Percentiles rank a stretch among this genome's conserved stretches.
These are phyloP conservation scores for Trochalopteron elliotii DNA, from an alignment of 2,113 vertebrate species.

Conservation along the genomic window DNA sequence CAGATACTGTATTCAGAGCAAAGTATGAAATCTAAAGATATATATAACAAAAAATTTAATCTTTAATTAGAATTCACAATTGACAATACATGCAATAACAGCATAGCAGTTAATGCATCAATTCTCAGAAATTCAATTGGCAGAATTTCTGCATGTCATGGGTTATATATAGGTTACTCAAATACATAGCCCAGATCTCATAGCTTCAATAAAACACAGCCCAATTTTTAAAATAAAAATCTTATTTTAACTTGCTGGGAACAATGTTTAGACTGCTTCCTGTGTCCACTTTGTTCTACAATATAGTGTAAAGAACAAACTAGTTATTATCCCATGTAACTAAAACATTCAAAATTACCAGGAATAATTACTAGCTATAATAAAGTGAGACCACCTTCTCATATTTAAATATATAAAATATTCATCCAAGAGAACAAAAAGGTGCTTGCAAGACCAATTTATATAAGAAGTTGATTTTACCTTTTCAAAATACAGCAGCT, in stretches of 20 bases:
- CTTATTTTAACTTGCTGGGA: neutral
- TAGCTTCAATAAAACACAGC: constrained; percentile 5
- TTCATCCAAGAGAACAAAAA: neutral
- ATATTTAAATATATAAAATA: neutral
- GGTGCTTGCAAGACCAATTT: neutral
- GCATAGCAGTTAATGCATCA: neutral
- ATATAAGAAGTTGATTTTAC: neutral
- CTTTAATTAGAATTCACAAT: neutral
- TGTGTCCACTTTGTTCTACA: neutral
- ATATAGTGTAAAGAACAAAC: neutral
- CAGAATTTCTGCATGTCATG: neutral
- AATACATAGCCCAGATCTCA: neutral
- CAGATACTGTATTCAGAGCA: constrained; percentile 13
- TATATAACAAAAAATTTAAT: neutral
- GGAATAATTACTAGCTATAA: neutral
- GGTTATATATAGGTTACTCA: neutral
- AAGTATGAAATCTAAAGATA: neutral
- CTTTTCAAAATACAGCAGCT: neutral
- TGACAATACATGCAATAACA: neutral
- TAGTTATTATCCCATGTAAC: neutral
- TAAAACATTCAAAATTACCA: neutral
- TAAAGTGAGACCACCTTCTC: neutral
- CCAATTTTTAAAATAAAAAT: neutral
- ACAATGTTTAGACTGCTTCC: neutral
- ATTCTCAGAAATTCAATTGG: neutral